Percentiles rank a stretch among this genome's conserved stretches.
Conservation (phyloP, 2,888 invertebrate genomes). For the Barypeithes pellucidus region DNA sequence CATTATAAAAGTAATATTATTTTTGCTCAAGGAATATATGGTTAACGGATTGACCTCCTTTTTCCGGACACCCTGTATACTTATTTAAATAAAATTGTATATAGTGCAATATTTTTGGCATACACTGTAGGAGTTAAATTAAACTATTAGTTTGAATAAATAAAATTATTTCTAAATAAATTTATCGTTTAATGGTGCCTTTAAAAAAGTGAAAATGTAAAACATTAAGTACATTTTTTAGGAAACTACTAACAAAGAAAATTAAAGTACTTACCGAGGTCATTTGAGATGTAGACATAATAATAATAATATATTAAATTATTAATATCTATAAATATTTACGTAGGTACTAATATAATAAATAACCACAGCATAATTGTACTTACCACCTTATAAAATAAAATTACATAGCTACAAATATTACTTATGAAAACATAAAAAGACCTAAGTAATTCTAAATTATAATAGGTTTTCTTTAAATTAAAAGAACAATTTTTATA, state of each 20-base stretch:
- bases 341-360: constrained; percentile 50
- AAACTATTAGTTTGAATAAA: constrained; percentile 5
- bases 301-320: constrained; percentile 45
- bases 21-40: too few relatives aligned
- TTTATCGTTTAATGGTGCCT: constrained; percentile 10
- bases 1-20: too few relatives aligned
- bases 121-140: not conserved
- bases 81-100: too few relatives aligned
- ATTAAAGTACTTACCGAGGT: constrained; percentile 21
- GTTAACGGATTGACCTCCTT: too few relatives aligned
- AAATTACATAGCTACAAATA: too few relatives aligned
- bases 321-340: constrained; percentile 53
- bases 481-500: too few relatives aligned
- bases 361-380: constrained; percentile 18
- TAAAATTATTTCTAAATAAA: constrained; percentile 2
- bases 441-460: too few relatives aligned
- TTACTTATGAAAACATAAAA: too few relatives aligned
- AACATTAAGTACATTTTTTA: constrained; percentile 35
- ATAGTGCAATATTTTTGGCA: too few relatives aligned
- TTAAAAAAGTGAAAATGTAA: constrained; percentile 50
- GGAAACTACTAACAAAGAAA: constrained; percentile 29
- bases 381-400: not conserved
- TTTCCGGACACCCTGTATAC: too few relatives aligned
- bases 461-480: too few relatives aligned
- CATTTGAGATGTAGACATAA: constrained; percentile 30